phyloP scores from a whole-genome alignment of 1,140 invertebrate genomes.

The Andrena cerasifolii region DNA sequence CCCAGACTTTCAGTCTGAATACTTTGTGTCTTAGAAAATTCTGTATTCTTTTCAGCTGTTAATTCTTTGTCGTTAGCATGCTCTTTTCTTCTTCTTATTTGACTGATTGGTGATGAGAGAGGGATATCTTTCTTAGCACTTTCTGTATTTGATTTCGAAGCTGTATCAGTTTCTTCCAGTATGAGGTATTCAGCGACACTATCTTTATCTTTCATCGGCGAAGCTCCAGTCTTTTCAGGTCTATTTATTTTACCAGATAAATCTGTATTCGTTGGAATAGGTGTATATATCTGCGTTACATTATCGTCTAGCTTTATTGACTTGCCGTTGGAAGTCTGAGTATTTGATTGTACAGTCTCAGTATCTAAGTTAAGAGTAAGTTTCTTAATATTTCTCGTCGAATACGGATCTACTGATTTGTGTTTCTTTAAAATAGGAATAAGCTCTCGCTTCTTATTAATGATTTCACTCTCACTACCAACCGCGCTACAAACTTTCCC shows the following conservation, averaged over 20 bases:
- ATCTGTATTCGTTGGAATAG: slow-evolving; percentile 59
- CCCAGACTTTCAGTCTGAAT: slow-evolving; percentile 63
- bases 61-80: slow-evolving; percentile 32
- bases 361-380: slow-evolving; percentile 61
- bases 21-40: slow-evolving; percentile 65
- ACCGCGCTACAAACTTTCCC: slow-evolving; percentile 30
- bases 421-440: slow-evolving; percentile 71
- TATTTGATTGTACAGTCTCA: not conserved
- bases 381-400: slow-evolving; percentile 58
- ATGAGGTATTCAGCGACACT: slow-evolving; percentile 76
- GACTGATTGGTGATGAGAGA: not conserved
- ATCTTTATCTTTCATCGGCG: slow-evolving; percentile 67
- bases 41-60: slow-evolving; percentile 62
- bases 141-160: not conserved
- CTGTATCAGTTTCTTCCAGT: slow-evolving; percentile 66
- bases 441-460: slow-evolving; percentile 65
- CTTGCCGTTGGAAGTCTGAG: not conserved
- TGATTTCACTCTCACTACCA: not conserved
- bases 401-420: slow-evolving; percentile 19
- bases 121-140: not conserved
- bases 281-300: slow-evolving; percentile 3
- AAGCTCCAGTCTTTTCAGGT: slow-evolving; percentile 57
- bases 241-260: slow-evolving; percentile 67
- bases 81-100: slow-evolving; percentile 1
- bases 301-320: slow-evolving; percentile 28